Percentiles rank a stretch among this genome's conserved stretches.
phyloP scores from a whole-genome alignment of 1,140 invertebrate genomes.

The Plodia interpunctella region DNA sequence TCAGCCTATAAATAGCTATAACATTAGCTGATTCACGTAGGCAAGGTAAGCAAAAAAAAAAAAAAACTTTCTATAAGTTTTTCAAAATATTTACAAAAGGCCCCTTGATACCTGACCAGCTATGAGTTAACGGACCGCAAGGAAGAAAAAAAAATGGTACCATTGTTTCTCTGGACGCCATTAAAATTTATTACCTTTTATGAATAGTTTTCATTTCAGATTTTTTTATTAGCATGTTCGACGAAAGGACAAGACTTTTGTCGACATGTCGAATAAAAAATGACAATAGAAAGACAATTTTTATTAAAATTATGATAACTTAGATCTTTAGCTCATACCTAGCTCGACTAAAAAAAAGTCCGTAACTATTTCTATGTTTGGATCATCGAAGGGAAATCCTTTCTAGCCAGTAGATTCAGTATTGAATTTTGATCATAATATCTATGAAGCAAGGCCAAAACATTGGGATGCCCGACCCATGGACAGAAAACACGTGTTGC shows the following conservation, averaged over 20 bases:
- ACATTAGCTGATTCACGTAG: too few species aligned
- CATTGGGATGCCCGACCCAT: background rate
- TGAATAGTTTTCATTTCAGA: slow-evolving; percentile 20
- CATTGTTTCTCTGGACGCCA: slow-evolving; percentile 43
- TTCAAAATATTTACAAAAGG: too few species aligned
- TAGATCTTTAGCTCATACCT: too few species aligned
- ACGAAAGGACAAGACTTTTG: background rate
- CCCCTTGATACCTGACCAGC: too few species aligned
- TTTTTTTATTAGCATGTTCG: background rate
- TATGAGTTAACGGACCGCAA: slow-evolving; percentile 35
- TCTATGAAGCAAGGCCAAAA: background rate
- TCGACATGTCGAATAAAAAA: background rate
- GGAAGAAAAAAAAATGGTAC: slow-evolving; percentile 36
- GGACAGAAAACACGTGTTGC: slow-evolving; percentile 33
- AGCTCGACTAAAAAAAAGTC: too few species aligned
- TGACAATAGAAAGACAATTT: background rate
- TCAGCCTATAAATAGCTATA: too few species aligned
- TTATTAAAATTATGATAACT: too few species aligned
- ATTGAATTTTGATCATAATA: background rate
- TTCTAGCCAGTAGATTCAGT: background rate
- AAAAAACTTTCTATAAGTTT: too few species aligned
- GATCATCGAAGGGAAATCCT: too few species aligned
- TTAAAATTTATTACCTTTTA: slow-evolving; percentile 55
- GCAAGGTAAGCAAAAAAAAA: too few species aligned
- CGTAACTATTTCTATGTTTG: too few species aligned